Conservation (phyloP, 1,140 invertebrate genomes). For the Choristoneura fumiferana region DNA sequence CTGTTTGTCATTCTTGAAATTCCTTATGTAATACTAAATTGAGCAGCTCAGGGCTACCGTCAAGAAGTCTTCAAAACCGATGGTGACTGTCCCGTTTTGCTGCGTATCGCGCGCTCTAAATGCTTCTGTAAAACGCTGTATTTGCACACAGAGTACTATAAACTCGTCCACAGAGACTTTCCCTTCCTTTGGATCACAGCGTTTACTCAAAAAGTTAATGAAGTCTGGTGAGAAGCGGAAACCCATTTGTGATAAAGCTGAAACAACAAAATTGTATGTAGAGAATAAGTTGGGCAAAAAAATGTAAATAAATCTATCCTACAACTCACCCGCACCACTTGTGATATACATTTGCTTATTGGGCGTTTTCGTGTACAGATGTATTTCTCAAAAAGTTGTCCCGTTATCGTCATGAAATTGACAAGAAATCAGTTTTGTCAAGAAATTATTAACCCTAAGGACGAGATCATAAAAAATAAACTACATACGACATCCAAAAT, state of each 20-base stretch:
- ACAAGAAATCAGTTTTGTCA: no score
- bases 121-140: conserved; percentile 91
- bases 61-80: conserved; percentile 93
- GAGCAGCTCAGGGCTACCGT: conserved; percentile 86
- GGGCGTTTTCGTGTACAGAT: no score
- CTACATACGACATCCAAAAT: no score
- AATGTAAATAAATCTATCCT: no score
- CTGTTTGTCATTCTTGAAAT: conserved; percentile 6
- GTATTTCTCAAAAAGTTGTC: no score
- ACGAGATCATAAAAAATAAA: no score
- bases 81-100: conserved; percentile 86
- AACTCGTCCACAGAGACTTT: conserved; percentile 91
- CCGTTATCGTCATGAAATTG: no score
- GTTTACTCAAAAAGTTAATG: conserved; percentile 84
- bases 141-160: conserved; percentile 92
- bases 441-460: no score
- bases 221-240: conserved; percentile 90
- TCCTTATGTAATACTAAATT: conserved; percentile 57
- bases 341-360: no score
- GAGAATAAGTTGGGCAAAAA: not conserved
- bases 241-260: conserved; percentile 93
- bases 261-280: conserved; percentile 30
- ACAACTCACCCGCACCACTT: no score
- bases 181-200: conserved; percentile 82
- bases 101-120: conserved; percentile 87